These are phyloP conservation scores for Menura novaehollandiae DNA, from an alignment of 2,113 vertebrate genomes.

Conservation along the genomic window DNA sequence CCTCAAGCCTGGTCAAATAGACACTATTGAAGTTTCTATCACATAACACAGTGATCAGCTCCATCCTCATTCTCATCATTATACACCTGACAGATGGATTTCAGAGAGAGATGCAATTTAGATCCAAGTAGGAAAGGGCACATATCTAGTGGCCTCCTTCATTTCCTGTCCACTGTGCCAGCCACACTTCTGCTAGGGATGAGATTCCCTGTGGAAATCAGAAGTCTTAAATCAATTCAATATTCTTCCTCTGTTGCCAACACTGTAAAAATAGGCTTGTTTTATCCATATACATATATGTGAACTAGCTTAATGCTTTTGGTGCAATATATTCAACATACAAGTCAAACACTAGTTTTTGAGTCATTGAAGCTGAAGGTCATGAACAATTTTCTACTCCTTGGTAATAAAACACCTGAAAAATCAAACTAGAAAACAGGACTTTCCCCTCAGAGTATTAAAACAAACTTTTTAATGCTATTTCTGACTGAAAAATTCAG, in stretches of 20 bases:
- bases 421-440: not conserved
- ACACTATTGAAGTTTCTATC: not conserved
- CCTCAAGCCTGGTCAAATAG: not conserved
- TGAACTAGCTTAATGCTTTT: not conserved
- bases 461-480: not conserved
- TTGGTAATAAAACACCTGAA: not conserved
- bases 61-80: not conserved
- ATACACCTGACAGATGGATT: not conserved
- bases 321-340: not conserved
- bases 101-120: not conserved
- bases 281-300: not conserved
- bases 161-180: not conserved
- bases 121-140: not conserved
- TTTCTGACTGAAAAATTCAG: not conserved
- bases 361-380: not conserved
- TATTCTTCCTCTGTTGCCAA: not conserved
- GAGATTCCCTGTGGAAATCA: not conserved
- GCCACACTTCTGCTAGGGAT: not conserved
- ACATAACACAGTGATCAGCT: not conserved
- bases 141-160: not conserved
- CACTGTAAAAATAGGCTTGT: not conserved
- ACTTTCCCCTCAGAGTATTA: not conserved
- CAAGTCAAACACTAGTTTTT: not conserved
- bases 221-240: not conserved
- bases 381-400: not conserved